phyloP scores from a whole-genome alignment of 2,113 vertebrate genomes.

The Gymnogyps californianus region DNA sequence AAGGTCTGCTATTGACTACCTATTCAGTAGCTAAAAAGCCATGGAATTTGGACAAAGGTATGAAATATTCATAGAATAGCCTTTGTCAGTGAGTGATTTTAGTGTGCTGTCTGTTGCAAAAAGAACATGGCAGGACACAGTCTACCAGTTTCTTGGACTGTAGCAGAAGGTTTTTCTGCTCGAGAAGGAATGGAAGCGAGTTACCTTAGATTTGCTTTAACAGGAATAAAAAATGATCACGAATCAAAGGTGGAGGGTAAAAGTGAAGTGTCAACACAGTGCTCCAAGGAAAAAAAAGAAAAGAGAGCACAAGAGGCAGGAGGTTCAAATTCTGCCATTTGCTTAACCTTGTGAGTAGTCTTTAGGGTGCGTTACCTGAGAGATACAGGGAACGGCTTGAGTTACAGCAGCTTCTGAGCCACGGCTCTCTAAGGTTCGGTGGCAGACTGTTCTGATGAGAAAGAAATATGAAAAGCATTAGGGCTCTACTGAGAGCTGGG shows the following conservation, averaged over 20 bases:
- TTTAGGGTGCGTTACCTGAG: not conserved
- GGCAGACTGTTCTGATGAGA: not conserved
- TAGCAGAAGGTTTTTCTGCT: not conserved
- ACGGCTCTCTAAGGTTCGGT: not conserved
- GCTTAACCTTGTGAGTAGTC: not conserved
- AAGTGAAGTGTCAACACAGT: not conserved
- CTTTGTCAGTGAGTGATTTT: not conserved
- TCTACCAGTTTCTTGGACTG: not conserved
- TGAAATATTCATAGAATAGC: not conserved
- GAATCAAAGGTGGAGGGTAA: not conserved
- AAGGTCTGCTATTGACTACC: not conserved
- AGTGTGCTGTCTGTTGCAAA: not conserved
- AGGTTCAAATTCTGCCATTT: not conserved
- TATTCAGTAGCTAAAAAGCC: not conserved
- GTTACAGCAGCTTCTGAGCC: not conserved
- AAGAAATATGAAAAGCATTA: not conserved
- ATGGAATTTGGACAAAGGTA: not conserved
- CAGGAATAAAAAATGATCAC: not conserved
- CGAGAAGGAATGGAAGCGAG: rapidly evolving
- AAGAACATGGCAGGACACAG: not conserved
- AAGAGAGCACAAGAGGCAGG: not conserved
- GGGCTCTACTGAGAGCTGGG: not conserved
- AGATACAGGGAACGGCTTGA: not conserved
- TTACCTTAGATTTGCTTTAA: not conserved
- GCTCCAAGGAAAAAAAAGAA: not conserved